Evolutionary conservation across 1,140 invertebrate genomes (phyloP).

Genomic region (Cyclargus thomasi): DNA sequence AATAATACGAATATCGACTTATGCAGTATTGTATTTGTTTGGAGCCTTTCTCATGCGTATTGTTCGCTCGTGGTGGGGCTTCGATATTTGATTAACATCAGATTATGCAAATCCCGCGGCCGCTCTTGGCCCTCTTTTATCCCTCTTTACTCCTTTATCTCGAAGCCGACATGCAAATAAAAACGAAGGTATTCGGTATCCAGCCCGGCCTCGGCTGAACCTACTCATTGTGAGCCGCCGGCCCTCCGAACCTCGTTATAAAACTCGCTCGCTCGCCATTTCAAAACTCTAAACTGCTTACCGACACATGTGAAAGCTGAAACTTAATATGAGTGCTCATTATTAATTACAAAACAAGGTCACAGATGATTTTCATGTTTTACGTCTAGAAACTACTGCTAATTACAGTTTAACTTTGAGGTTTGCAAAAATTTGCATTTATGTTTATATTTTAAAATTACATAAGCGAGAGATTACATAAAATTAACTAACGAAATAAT

Average conservation of each 20-base stretch:
- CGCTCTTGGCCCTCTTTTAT: slow-evolving; percentile 65
- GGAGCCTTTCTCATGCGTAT: background rate
- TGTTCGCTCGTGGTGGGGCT: slow-evolving; percentile 35
- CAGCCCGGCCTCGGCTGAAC: slow-evolving; percentile 37
- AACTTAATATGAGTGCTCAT: background rate
- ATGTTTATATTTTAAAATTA: background rate
- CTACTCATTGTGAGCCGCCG: slow-evolving; percentile 56
- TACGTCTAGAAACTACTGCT: background rate
- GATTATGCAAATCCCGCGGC: slow-evolving; percentile 73
- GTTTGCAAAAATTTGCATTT: background rate
- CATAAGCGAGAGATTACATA: background rate
- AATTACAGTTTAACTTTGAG: background rate
- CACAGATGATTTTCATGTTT: slow-evolving; percentile 8
- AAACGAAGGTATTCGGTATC: slow-evolving; percentile 65
- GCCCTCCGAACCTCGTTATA: slow-evolving; percentile 18
- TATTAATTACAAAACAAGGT: slow-evolving; percentile 30
- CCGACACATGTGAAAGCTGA: background rate
- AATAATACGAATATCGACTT: background rate
- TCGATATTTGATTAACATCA: slow-evolving; percentile 70
- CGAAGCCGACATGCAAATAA: slow-evolving; percentile 67
- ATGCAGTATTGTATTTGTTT: background rate
- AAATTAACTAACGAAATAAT: background rate
- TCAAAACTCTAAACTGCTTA: background rate
- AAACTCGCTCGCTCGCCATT: background rate
- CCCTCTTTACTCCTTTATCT: slow-evolving; percentile 61